A percentile compares a stretch with the other conserved stretches of the same genome.
phyloP scores from a whole-genome alignment of 2,113 vertebrate genomes.

The Forbesichthys agassizii region DNA sequence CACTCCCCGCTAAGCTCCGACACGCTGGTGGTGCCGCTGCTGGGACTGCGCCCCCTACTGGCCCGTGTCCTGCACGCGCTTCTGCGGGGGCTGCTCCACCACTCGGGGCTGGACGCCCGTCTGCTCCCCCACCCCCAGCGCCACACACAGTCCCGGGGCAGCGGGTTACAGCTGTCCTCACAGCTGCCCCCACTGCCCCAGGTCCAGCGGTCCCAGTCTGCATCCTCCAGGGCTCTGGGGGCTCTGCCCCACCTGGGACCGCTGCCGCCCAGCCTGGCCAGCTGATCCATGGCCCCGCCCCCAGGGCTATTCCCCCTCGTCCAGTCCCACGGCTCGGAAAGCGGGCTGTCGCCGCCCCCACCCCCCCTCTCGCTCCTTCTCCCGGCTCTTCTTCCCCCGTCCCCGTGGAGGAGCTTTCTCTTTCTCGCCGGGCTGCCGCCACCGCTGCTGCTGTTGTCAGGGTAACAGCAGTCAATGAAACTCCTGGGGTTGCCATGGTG shows the following conservation, averaged over 20 bases:
- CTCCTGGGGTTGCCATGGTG: constrained; percentile 75
- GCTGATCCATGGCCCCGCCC: constrained; percentile 31
- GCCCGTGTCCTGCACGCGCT: constrained; percentile 16
- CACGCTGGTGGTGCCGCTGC: constrained; percentile 69
- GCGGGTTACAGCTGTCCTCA: constrained; percentile 47
- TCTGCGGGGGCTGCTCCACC: constrained; percentile 59
- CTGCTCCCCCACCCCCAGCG: constrained; percentile 32
- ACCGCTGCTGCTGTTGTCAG: constrained; percentile 72
- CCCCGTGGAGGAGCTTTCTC: constrained; percentile 63
- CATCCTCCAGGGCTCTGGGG: constrained; percentile 46
- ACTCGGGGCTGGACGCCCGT: constrained; percentile 46
- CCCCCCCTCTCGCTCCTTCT: constrained; percentile 37
- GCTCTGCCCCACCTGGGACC: constrained; percentile 33
- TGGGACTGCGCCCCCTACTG: constrained; percentile 59
- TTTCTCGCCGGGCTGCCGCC: constrained; percentile 58
- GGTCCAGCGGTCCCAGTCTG: constrained; percentile 62
- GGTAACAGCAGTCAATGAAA: constrained; percentile 74
- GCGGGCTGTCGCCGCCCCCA: constrained; percentile 40
- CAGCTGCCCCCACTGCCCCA: constrained; percentile 71
- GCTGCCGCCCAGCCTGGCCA: constrained; percentile 46
- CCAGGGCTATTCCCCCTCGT: constrained; percentile 25
- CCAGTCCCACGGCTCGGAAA: constrained; percentile 64
- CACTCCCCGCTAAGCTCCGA: constrained; percentile 76
- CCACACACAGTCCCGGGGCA: constrained; percentile 14
- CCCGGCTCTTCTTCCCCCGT: constrained; percentile 58